Base-by-base conservation (phyloP, 2,888 invertebrate genomes). In the Agonopterix alstromeriana region DNA sequence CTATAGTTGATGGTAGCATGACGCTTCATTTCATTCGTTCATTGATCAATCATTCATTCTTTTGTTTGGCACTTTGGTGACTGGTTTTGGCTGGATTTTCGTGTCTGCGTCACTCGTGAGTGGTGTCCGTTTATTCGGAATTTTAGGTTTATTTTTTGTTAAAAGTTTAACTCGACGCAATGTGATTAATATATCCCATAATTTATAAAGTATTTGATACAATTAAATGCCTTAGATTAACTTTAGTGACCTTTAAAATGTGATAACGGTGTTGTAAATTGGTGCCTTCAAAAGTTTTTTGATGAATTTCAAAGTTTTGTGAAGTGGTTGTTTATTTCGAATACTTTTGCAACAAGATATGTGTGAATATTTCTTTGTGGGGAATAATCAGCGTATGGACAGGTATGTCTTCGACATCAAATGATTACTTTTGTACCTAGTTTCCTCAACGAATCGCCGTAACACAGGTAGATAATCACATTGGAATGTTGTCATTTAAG, bases 281-380 rank as follows among this genome's bases (percentile, higher is more conserved):
- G 63, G 74, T 79, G 74, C 72, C 69, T 75, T 73, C 57, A 73
- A 77, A 79, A 81, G 78, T 80, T 82, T 78, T 27, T 75, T 73
- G 65, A 65, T 61, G 55, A 72, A 73, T 70, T 73, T 69, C 58
- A 58, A 67, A 70, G 60, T 70, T 66, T 52, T 56, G 45, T 50
- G 49, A 54, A 58, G 58, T 56, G 58, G 36, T 11, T 42, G 42
- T 52, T 51, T 48, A 53, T 50, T 43, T 36, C 36, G 41, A 43
- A 43, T 46, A 41, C 9, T 49, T 47, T 38, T 10, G 10, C 1
- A 42, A 17, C 27, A 42, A 50, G 48, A 27, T 43, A 51, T 51
- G 48, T 51, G 51, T 43, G 9, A 36, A 40, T 48, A 42, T 42
- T 50, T 2, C 11, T 11, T 3, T 8, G 4, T n/a, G 8, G 45